Base-by-base conservation (phyloP, 1,140 invertebrate genomes). In the Drosophila fuyamai region DNA sequence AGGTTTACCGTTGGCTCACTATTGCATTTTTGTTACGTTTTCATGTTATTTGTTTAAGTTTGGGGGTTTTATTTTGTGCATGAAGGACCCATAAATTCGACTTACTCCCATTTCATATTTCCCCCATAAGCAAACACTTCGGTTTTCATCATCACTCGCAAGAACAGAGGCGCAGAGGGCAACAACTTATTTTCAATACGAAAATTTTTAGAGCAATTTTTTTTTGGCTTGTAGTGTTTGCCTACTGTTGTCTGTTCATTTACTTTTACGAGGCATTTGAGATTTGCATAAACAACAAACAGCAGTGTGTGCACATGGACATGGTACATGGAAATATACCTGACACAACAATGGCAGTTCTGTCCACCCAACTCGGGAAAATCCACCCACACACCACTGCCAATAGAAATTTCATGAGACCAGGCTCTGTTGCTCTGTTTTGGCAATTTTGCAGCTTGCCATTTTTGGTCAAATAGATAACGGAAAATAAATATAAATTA, bases 181-280 rank as follows among this genome's bases (percentile, higher is more conserved):
- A 55, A 68, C 50, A 70, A 57, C 66, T 71, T 58, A 50, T 58
- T 71, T 71, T 71, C 66, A 71, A 71, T 71, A 71, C 41, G 44
- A 72, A 35, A 57, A 70, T 57, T 48, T 14, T 51, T 23, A 7
- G 44, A 36, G 2, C 13, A 27, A 4, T 14, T 65, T 48, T 70
- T 57, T 56, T 7, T 35, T 14, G 14, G 5, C 4, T 44, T 41
- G 62, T 23, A 32, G 14, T 5, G 32, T 18, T 48, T 46, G 47
- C 61, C 47, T 46, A 18, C 62, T 41, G 23, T 56, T 71, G 29
- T 58, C 51, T 58, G 68, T 72, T 72, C 68, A 72, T 72, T 72
- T 72, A 74, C 54, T 75, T 76, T 75, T 76, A 76, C 72, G 74
- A 76, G 74, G 43, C 74, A 75, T 76, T 76, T 75, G 74, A 76